Percentiles rank a stretch among this genome's conserved stretches.
Evolutionary conservation across 1,140 invertebrate species (phyloP).

Genomic region (Oscheius sp.): DNA sequence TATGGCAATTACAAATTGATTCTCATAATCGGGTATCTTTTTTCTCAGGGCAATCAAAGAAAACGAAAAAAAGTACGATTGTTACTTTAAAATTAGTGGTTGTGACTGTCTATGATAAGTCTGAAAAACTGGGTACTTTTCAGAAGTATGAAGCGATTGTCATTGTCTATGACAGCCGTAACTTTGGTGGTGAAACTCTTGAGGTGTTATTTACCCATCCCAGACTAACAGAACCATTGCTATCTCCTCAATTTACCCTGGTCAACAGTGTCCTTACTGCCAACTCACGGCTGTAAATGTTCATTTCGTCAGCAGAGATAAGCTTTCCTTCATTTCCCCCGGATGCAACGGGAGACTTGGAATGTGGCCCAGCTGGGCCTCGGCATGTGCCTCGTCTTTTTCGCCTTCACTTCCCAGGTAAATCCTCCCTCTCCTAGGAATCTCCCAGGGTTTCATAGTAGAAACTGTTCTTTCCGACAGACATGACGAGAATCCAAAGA

Average conservation of each 20-base stretch:
- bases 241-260: neutral
- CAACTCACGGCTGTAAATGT: no score
- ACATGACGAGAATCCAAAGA: neutral
- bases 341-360: neutral
- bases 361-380: neutral
- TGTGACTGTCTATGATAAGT: no score
- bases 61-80: no score
- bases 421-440: neutral
- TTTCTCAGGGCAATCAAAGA: no score
- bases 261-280: no score
- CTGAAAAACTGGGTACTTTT: no score
- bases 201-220: no score
- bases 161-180: no score
- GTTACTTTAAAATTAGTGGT: no score
- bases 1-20: conserved; percentile 27
- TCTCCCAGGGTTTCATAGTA: conserved; percentile 1
- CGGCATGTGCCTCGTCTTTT: conserved; percentile 4
- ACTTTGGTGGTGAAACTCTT: no score
- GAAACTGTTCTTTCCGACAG: neutral
- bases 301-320: no score
- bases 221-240: neutral
- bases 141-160: no score
- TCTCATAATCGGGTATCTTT: conserved; percentile 13
- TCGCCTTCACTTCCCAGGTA: conserved; percentile 1
- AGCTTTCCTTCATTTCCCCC: neutral